Evolutionary conservation across 1,140 invertebrate species (phyloP), one percentile per base, ranked within the genome.

Genomic region (Penaeus indicus): DNA sequence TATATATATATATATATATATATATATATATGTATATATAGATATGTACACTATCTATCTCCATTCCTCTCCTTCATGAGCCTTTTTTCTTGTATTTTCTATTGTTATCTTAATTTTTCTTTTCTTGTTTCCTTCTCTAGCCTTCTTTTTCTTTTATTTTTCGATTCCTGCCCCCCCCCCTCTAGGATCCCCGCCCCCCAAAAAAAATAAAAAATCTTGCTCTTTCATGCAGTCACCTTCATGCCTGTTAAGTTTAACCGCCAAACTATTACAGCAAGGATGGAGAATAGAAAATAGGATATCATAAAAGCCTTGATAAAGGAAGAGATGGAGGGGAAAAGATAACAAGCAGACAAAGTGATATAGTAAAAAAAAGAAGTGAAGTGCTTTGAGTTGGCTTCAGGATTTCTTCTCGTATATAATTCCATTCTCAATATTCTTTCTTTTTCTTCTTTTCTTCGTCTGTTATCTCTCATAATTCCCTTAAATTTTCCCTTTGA

Each of bases 71-170:
- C 79, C 47, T 8, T 81, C 32, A 8, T 38, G 62, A 4, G 10
- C 79, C 47, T 3, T 60, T 38, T 47, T 38, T 79, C 77, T 79
- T n/a, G 10, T n/a, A 19, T n/a, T 79, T n/a, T 79, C 77, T 79
- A 5, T 79, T 22, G 5, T 22, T 79, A 11, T 79, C 77, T 79
- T n/a, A 19, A 0, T 79, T n/a, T 79, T n/a, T 79, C 8, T 79
- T n/a, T 79, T n/a, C 47, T n/a, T 7, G 11, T 25, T n/a, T 79
- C 77, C 27, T 22, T 79, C 77, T 79, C 22, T 79, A 5, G 5
- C 77, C 27, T 38, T 79, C 8, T 79, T 42, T 10, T 42, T 11
- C 10, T 16, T 38, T 21, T 7, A n/a, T 79, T 21, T 78, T 5
- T 78, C 38, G 7, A 10, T 47, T 3, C 42, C 10, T 47, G 3